Conservation (phyloP, 2,888 invertebrate genomes). For the Parapristionchus giblindavisi region DNA sequence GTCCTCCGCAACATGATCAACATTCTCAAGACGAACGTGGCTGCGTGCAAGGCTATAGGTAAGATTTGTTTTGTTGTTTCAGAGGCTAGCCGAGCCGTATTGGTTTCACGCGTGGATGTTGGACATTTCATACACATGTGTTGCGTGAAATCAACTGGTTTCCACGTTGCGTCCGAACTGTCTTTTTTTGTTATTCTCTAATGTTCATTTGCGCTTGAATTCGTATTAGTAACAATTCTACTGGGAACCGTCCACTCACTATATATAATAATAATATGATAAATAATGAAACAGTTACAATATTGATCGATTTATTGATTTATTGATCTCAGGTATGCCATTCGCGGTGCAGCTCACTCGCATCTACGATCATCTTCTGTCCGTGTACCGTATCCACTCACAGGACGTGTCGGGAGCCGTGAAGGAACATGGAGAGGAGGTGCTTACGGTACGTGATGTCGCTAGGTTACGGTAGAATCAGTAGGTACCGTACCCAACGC, state of each 20-base stretch:
- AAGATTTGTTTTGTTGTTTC: neutral
- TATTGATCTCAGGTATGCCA: constrained; percentile 76
- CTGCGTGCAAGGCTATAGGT: constrained; percentile 97
- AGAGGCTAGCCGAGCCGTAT: neutral
- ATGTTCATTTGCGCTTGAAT: neutral
- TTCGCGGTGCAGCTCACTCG: constrained; percentile 83
- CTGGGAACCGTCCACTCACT: too few relatives aligned
- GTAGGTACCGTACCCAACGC: neutral
- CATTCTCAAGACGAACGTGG: constrained; percentile 97
- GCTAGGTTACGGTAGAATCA: neutral
- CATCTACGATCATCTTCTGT: constrained; percentile 98
- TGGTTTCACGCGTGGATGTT: neutral
- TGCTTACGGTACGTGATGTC: constrained; percentile 80
- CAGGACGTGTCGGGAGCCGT: constrained; percentile 90
- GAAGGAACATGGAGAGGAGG: constrained; percentile 89
- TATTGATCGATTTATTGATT: neutral
- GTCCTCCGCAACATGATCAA: constrained; percentile 95
- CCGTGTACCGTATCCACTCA: constrained; percentile 86
- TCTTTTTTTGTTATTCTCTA: too few relatives aligned
- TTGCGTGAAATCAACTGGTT: neutral
- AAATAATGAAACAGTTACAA: neutral
- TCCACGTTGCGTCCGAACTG: too few relatives aligned
- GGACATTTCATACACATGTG: neutral
- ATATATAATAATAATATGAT: neutral
- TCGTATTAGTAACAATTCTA: too few relatives aligned